phyloP scores from a whole-genome alignment of 2,113 vertebrate species.

The Lipophrys pholis region DNA sequence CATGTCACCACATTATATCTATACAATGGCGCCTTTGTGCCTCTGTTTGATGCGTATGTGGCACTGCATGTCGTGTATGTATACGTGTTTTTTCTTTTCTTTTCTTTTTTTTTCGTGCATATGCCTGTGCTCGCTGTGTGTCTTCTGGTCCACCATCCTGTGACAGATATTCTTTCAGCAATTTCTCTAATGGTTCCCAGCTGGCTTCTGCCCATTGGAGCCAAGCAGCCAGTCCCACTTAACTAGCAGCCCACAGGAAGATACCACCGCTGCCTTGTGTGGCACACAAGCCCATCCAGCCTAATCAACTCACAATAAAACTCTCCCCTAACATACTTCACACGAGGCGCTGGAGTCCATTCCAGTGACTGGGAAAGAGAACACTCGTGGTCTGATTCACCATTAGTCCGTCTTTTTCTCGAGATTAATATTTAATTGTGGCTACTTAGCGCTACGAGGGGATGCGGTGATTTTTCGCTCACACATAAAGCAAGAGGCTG shows the following conservation, averaged over 20 bases:
- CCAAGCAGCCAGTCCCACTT: conserved; percentile 68
- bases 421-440: conserved; percentile 24
- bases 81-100: conserved; percentile 6
- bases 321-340: conserved; percentile 51
- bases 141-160: conserved; percentile 31
- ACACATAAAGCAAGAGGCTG: conserved; percentile 18
- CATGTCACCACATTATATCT: conserved; percentile 1
- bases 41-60: conserved; percentile 5
- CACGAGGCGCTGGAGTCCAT: conserved; percentile 37
- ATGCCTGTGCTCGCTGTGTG: conserved; percentile 26
- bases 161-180: conserved; percentile 61
- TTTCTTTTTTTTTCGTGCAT: conserved; percentile 14
- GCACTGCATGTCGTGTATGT: conserved; percentile 2
- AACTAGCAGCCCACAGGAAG: conserved; percentile 79
- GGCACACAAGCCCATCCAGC: conserved; percentile 51
- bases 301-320: conserved; percentile 69
- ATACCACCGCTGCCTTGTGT: conserved; percentile 65
- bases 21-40: conserved; percentile 12
- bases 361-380: conserved; percentile 32
- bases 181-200: conserved; percentile 73
- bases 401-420: conserved; percentile 31
- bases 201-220: conserved; percentile 70
- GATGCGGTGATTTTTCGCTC: conserved; percentile 18
- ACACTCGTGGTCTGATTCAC: conserved; percentile 42
- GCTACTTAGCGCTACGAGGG: conserved; percentile 13